phyloP scores from a whole-genome alignment of 2,888 invertebrate genomes.

The Conchocele bisecta region DNA sequence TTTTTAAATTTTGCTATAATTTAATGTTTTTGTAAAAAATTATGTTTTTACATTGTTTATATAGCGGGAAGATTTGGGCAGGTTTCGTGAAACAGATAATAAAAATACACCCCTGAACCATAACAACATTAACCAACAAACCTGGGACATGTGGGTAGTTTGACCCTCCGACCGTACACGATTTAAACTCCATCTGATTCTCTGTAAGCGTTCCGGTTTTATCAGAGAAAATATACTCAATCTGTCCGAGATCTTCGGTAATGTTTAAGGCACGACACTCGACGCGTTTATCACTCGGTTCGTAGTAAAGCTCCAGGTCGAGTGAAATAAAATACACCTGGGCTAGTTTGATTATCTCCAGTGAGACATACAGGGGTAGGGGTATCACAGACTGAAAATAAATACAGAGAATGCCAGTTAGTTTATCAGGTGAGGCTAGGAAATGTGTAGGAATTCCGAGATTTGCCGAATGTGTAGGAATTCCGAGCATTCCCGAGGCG shows the following conservation, averaged over 20 bases:
- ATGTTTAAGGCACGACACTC: conserved; percentile 98
- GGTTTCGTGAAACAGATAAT: too few relatives aligned
- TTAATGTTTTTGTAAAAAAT: too few relatives aligned
- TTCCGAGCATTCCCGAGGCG: not conserved
- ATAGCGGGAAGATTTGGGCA: too few relatives aligned
- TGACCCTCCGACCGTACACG: conserved; percentile 93
- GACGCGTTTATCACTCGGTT: conserved; percentile 90
- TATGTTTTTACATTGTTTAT: too few relatives aligned
- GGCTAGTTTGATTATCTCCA: conserved; percentile 97
- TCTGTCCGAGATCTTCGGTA: conserved; percentile 97
- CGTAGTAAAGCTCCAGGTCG: conserved; percentile 93
- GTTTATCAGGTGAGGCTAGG: too few relatives aligned
- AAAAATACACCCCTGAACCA: not conserved
- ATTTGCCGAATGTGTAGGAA: not conserved
- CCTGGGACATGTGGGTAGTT: conserved; percentile 87
- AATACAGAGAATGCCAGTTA: too few relatives aligned
- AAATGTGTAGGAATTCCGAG: not conserved
- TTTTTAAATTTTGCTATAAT: too few relatives aligned
- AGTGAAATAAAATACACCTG: conserved; percentile 98
- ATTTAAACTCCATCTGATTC: conserved; percentile 97
- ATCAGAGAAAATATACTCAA: conserved; percentile 96
- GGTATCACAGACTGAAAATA: conserved; percentile 95
- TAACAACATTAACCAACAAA: conserved; percentile 23
- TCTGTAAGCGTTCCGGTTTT: conserved; percentile 99
- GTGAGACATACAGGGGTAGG: conserved; percentile 96